A percentile compares a stretch with the other conserved stretches of the same genome.
Evolutionary conservation across 2,797 vertebrate genomes (phyloP).

Genomic region (Yasuhikotakia modesta): DNA sequence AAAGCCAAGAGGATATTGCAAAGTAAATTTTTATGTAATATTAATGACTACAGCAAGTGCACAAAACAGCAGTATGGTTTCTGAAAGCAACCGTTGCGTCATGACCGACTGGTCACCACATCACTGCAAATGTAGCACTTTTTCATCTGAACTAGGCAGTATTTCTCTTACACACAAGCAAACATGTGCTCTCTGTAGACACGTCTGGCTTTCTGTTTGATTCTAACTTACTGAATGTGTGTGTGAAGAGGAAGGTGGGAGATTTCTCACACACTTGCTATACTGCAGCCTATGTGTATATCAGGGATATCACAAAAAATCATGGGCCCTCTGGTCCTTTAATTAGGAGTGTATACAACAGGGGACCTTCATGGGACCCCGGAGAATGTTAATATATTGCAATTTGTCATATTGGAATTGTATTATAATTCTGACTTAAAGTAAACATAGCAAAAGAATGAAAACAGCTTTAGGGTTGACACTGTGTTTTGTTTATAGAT

Average conservation of each 20-base stretch:
- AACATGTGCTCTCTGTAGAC: background rate
- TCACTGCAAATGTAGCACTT: background rate
- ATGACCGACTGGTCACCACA: background rate
- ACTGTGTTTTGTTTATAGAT: background rate
- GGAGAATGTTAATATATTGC: too few relatives aligned
- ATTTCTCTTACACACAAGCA: conserved; percentile 17
- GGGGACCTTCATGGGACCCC: too few relatives aligned
- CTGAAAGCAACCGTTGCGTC: background rate
- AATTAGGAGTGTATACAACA: too few relatives aligned
- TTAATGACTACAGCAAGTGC: conserved; percentile 3
- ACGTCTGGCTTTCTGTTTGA: conserved; percentile 1
- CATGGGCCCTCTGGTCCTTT: background rate
- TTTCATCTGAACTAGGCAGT: background rate
- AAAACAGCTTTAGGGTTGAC: background rate
- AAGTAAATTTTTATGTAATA: conserved; percentile 4
- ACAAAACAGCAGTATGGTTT: conserved; percentile 5
- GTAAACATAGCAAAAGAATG: background rate
- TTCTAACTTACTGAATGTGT: background rate
- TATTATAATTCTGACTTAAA: background rate
- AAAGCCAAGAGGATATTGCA: background rate
- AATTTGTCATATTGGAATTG: background rate
- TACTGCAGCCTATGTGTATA: conserved; percentile 20
- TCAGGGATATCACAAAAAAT: background rate
- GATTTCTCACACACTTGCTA: conserved; percentile 41
- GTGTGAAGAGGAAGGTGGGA: conserved; percentile 42